phyloP scores from a whole-genome alignment of 2,113 vertebrate species.

The Paramisgurnus dabryanus region DNA sequence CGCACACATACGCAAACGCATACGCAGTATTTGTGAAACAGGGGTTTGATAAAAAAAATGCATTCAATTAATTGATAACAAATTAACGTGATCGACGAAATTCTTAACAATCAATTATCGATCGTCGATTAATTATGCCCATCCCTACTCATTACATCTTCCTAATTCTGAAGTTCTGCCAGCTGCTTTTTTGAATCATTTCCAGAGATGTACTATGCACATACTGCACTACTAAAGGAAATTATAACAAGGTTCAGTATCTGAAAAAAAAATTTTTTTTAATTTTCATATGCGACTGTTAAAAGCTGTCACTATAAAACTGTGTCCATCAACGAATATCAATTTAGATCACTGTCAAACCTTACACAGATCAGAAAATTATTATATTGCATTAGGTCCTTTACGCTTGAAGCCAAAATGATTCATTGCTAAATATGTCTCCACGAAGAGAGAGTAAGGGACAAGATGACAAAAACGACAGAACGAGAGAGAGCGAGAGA shows the following conservation, averaged over 20 bases:
- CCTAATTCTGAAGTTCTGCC: background rate
- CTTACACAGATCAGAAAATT: constrained; percentile 42
- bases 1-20: no score
- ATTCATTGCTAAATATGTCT: constrained; percentile 37
- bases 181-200: constrained; percentile 14
- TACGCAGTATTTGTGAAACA: no score
- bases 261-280: no score
- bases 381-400: constrained; percentile 42
- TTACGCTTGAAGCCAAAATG: constrained; percentile 42
- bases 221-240: background rate
- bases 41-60: no score
- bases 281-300: background rate
- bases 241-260: background rate
- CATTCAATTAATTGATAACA: no score
- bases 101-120: no score
- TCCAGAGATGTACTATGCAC: background rate
- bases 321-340: constrained; percentile 22
- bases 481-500: constrained; percentile 11
- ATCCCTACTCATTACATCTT: constrained; percentile 29
- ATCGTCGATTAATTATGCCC: no score
- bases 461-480: background rate
- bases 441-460: background rate
- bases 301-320: constrained; percentile 7
- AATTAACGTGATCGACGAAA: no score
- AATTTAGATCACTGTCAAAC: constrained; percentile 32